Conservation (phyloP, 2,888 invertebrate species). For the Lapara coniferarum region DNA sequence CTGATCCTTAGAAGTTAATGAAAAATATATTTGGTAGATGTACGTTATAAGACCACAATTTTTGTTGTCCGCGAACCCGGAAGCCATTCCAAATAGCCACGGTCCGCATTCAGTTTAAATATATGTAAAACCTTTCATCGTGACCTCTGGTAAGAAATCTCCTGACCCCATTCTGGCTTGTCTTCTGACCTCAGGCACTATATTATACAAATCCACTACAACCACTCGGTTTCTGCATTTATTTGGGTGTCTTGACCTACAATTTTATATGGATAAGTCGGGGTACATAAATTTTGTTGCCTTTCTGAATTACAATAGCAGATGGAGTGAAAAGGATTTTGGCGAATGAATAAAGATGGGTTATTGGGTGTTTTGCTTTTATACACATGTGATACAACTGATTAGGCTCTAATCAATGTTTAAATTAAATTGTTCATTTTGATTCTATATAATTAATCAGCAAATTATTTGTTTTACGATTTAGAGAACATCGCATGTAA, state of each 20-base stretch:
- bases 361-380: neutral
- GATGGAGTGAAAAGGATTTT: conserved; percentile 30
- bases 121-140: conserved; percentile 62
- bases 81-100: neutral
- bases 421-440: no score
- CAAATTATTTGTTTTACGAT: no score
- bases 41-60: neutral
- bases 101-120: conserved; percentile 49
- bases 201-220: conserved; percentile 59
- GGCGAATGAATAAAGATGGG: conserved; percentile 1
- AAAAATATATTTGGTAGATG: neutral
- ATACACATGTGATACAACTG: neutral
- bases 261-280: conserved; percentile 53
- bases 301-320: conserved; percentile 30
- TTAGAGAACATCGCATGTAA: no score
- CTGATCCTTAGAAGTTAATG: neutral
- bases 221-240: conserved; percentile 46
- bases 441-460: no score
- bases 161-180: conserved; percentile 52
- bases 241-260: conserved; percentile 60
- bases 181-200: conserved; percentile 54
- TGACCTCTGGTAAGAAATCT: conserved; percentile 50
- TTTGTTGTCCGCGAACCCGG: neutral
- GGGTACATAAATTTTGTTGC: conserved; percentile 32
- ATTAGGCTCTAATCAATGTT: neutral